Percentiles rank a stretch among this genome's conserved stretches.
phyloP scores from a whole-genome alignment of 2,888 invertebrate genomes.

The Antheraea yamamai region DNA sequence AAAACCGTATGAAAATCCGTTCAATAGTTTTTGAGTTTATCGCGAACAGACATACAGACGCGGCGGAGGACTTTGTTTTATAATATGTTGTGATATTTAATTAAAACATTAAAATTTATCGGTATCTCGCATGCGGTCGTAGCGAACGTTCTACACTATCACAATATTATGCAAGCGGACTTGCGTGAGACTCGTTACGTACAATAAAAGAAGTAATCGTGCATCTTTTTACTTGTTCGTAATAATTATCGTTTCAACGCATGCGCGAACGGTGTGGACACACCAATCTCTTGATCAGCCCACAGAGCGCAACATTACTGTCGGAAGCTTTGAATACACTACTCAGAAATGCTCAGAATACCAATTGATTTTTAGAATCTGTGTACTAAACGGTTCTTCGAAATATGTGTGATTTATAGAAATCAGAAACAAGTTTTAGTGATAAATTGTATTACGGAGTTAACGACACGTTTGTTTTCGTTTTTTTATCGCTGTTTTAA shows the following conservation, averaged over 20 bases:
- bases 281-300: slow-evolving; percentile 8
- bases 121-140: slow-evolving; percentile 32
- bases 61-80: too few species aligned
- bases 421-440: not conserved
- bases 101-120: slow-evolving; percentile 23
- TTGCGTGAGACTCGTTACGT: slow-evolving; percentile 21
- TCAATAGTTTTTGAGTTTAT: too few species aligned
- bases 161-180: slow-evolving; percentile 21
- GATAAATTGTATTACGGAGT: not conserved
- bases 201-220: slow-evolving; percentile 5
- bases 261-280: slow-evolving; percentile 7
- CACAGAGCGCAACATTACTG: not conserved
- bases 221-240: not conserved
- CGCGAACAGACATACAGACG: too few species aligned
- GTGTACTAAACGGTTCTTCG: not conserved
- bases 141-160: slow-evolving; percentile 15
- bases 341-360: not conserved
- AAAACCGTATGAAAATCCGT: too few species aligned
- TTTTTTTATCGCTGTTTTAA: not conserved
- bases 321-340: slow-evolving; percentile 3
- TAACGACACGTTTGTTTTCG: too few species aligned
- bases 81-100: too few species aligned
- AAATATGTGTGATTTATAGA: not conserved
- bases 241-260: slow-evolving; percentile 6
- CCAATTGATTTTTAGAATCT: not conserved